phyloP scores from a whole-genome alignment of 2,888 invertebrate genomes.

The Gerosis bhagava region DNA sequence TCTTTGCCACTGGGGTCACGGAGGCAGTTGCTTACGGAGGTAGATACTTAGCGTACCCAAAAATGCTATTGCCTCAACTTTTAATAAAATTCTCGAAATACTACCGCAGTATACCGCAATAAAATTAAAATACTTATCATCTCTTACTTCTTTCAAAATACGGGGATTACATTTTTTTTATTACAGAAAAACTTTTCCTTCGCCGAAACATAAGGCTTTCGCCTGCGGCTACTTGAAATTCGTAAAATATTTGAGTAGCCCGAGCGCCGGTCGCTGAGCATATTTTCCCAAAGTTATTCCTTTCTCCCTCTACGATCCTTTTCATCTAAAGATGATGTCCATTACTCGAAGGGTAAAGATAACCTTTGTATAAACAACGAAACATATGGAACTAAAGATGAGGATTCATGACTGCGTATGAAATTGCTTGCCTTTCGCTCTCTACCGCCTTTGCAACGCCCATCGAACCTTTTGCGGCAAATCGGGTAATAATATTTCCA shows the following conservation, averaged over 20 bases:
- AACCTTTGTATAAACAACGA: constrained; percentile 58
- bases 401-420: constrained; percentile 53
- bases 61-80: constrained; percentile 7
- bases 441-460: constrained; percentile 44
- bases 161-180: constrained; percentile 15
- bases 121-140: constrained; percentile 30
- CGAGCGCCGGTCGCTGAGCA: constrained; percentile 31
- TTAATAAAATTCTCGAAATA: constrained; percentile 16
- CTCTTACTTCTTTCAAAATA: constrained; percentile 17
- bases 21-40: too few relatives aligned
- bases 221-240: constrained; percentile 39
- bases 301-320: constrained; percentile 40
- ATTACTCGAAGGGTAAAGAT: constrained; percentile 46
- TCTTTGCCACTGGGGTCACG: too few relatives aligned
- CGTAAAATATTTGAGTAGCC: constrained; percentile 50
- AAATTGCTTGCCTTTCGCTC: constrained; percentile 50
- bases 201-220: constrained; percentile 37
- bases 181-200: constrained; percentile 15
- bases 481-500: constrained; percentile 72
- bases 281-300: constrained; percentile 43
- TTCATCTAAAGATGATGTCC: constrained; percentile 48
- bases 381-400: constrained; percentile 49
- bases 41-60: constrained; percentile 5
- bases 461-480: constrained; percentile 57
- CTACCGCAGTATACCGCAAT: constrained; percentile 18